Conservation (phyloP, 2,888 invertebrate genomes). For the Leistus spinibarbis region DNA sequence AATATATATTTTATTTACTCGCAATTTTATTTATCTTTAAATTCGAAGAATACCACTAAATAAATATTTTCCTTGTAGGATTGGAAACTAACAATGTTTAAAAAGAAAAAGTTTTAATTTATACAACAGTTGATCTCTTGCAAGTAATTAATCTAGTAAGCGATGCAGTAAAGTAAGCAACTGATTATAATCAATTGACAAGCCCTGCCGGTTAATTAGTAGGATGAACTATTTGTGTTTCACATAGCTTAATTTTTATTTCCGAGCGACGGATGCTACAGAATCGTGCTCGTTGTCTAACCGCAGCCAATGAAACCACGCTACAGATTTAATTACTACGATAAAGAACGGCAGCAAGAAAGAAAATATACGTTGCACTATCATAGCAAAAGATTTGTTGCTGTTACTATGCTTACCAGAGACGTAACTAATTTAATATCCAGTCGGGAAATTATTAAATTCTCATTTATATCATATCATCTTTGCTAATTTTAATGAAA, state of each 20-base stretch:
- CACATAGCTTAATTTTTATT: constrained; percentile 5
- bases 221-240: constrained; percentile 11
- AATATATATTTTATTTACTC: too few relatives aligned
- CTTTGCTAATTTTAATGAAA: too few relatives aligned
- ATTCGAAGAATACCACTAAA: too few relatives aligned
- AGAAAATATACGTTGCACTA: not conserved
- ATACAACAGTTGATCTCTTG: not conserved
- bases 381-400: not conserved
- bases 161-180: not conserved
- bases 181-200: not conserved
- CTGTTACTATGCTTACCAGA: not conserved
- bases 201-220: not conserved
- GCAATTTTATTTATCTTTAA: too few relatives aligned
- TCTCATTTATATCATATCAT: too few relatives aligned
- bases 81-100: not conserved
- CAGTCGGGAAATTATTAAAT: not conserved
- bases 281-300: too few relatives aligned
- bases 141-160: not conserved
- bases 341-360: constrained; percentile 8
- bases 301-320: too few relatives aligned
- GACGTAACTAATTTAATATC: not conserved
- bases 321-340: constrained; percentile 4
- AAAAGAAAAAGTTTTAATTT: not conserved
- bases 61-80: too few relatives aligned
- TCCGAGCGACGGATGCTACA: not conserved